These are phyloP conservation scores for Athetis lepigone DNA, from an alignment of 2,888 invertebrate genomes.

Conservation along the genomic window DNA sequence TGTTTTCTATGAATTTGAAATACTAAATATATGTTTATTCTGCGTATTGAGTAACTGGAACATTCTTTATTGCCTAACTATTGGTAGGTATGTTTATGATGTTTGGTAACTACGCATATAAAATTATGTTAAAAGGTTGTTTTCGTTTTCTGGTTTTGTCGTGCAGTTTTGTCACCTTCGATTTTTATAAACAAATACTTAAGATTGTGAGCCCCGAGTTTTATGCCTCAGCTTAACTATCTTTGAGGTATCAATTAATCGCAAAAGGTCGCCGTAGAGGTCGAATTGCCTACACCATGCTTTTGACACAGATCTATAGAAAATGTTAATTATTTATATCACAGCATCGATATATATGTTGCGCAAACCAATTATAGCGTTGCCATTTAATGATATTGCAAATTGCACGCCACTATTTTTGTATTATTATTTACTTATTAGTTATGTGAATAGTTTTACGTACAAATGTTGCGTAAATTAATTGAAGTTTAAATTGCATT, in stretches of 20 bases:
- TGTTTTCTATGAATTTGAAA: neutral
- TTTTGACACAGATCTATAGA: slow-evolving; percentile 49
- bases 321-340: slow-evolving; percentile 53
- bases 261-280: slow-evolving; percentile 36
- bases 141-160: neutral
- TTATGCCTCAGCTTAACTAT: neutral
- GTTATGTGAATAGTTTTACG: neutral
- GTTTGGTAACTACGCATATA: neutral
- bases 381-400: slow-evolving; percentile 39
- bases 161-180: neutral
- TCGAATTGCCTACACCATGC: slow-evolving; percentile 15
- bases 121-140: neutral
- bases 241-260: neutral
- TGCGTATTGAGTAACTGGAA: slow-evolving; percentile 1
- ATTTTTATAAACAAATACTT: neutral
- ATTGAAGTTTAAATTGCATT: slow-evolving; percentile 22
- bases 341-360: slow-evolving; percentile 49
- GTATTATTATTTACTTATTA: slow-evolving; percentile 11
- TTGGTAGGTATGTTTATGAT: neutral
- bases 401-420: slow-evolving; percentile 13
- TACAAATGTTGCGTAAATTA: slow-evolving; percentile 22
- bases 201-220: slow-evolving; percentile 23
- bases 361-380: slow-evolving; percentile 50
- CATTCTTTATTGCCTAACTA: neutral
- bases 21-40: neutral